phyloP scores from a whole-genome alignment of 2,797 vertebrate genomes.

The Sebastes steindachneri region DNA sequence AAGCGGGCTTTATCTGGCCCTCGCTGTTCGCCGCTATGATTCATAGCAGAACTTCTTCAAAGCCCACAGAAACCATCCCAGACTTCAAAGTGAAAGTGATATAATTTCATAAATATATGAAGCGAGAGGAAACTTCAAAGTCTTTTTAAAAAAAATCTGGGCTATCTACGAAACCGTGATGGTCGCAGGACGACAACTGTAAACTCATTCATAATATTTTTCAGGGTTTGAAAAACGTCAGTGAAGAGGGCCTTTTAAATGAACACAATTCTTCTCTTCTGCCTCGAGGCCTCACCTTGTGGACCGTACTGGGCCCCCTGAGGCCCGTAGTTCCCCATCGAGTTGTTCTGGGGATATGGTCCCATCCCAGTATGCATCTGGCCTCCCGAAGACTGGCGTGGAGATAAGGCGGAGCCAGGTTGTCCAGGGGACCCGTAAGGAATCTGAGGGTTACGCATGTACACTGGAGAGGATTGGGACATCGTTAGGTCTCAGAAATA shows the following conservation, averaged over 20 bases:
- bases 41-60: conserved; percentile 70
- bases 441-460: conserved; percentile 96
- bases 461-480: conserved; percentile 81
- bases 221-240: not conserved
- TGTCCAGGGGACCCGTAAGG: conserved; percentile 94
- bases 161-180: conserved; percentile 30
- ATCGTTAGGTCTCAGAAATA: not conserved
- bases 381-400: conserved; percentile 94
- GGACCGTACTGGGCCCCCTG: conserved; percentile 94
- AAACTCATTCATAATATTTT: conserved; percentile 55
- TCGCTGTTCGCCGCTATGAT: conserved; percentile 47
- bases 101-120: conserved; percentile 60
- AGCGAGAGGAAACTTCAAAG: conserved; percentile 58
- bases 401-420: conserved; percentile 97
- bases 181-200: conserved; percentile 28
- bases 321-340: conserved; percentile 94
- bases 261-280: not conserved
- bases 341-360: conserved; percentile 95
- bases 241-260: not conserved
- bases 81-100: conserved; percentile 62
- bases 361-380: conserved; percentile 96
- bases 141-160: conserved; percentile 19
- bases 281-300: conserved; percentile 84
- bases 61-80: conserved; percentile 63
- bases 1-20: conserved; percentile 52